Evolutionary conservation across 2,888 invertebrate species (phyloP), one percentile per base, ranked within the genome.

Genomic region (Tipula helvola): DNA sequence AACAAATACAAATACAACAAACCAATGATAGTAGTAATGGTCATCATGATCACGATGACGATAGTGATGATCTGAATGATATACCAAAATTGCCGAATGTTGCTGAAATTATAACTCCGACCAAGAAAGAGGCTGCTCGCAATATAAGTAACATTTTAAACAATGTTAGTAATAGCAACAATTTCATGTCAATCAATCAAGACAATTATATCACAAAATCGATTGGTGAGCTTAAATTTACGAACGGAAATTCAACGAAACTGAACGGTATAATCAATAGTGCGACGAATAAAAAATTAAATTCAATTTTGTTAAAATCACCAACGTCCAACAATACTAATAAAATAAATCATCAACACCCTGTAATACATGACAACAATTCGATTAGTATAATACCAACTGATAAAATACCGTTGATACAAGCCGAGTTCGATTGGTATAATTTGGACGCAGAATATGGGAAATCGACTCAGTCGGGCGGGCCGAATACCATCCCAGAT

Each of bases 11-110:
- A 71, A 71, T 28, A 71, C 71, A 71, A 18, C 71, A 71, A 71
- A 71, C 86, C 85, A 83, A 71, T 41, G 39, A 44, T 44, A 85
- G 8, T 86, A n/a, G 44, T 42, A 39, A 86, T 83, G 87, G 86
- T 86, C 47, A 87, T 86, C 87, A 88, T 86, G 83, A 39, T 42
- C 71, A 28, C 28, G 86, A 86, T 10, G 36, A 28, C 16, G 86
- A 86, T 16, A 88, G 88, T 85, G 91, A 91, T 88, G 90, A 91
- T 88, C 91, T 91, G 88, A 90, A 91, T 87, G 95, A 95, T 89
- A 95, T 95, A 90, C 95, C 95, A 88, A 95, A 94, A 92, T 92
- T 95, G 89, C 95, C 95, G 57, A 95, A 95, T 91, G 95, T 95
- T 88, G 95, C 95, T 83, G 95, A 95, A 90, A 95, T 95, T 87